Percentiles rank a stretch among this genome's conserved stretches.
Evolutionary conservation across 2,888 invertebrate genomes (phyloP).

Genomic region (Microctonus aethiopoides): DNA sequence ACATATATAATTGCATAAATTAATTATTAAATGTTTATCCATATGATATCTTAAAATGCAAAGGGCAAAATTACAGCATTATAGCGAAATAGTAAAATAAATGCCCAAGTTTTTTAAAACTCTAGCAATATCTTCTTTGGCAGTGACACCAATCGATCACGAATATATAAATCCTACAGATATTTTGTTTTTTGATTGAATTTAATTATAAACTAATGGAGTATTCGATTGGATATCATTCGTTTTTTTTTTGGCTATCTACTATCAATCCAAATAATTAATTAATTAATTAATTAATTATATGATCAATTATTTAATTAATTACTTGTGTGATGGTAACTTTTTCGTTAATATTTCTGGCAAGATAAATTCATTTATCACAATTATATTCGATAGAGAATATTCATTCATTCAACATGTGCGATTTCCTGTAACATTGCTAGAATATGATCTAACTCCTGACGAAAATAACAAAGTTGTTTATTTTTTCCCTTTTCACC

Average conservation of each 20-base stretch:
- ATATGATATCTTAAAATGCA: background rate
- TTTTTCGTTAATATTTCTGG: background rate
- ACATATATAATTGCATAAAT: background rate
- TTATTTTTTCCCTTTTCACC: constrained; percentile 56
- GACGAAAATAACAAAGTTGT: constrained; percentile 62
- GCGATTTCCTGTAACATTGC: constrained; percentile 63
- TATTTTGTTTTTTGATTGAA: constrained; percentile 26
- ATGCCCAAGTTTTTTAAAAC: constrained; percentile 26
- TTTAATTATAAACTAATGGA: constrained; percentile 28
- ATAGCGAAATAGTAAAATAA: constrained; percentile 43
- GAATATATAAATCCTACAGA: background rate
- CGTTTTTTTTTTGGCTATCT: constrained; percentile 38
- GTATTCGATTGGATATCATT: constrained; percentile 43
- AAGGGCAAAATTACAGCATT: constrained; percentile 41
- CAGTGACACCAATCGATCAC: constrained; percentile 55
- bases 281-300: background rate
- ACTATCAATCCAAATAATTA: background rate
- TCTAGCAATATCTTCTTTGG: constrained; percentile 51
- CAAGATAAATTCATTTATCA: constrained; percentile 14
- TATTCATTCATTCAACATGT: constrained; percentile 49
- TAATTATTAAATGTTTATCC: background rate
- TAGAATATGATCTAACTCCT: constrained; percentile 63
- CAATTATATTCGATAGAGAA: background rate
- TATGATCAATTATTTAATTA: background rate
- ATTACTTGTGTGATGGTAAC: too few species aligned